phyloP scores from a whole-genome alignment of 2,888 invertebrate species.

The Glyphotaelius pellucidus region DNA sequence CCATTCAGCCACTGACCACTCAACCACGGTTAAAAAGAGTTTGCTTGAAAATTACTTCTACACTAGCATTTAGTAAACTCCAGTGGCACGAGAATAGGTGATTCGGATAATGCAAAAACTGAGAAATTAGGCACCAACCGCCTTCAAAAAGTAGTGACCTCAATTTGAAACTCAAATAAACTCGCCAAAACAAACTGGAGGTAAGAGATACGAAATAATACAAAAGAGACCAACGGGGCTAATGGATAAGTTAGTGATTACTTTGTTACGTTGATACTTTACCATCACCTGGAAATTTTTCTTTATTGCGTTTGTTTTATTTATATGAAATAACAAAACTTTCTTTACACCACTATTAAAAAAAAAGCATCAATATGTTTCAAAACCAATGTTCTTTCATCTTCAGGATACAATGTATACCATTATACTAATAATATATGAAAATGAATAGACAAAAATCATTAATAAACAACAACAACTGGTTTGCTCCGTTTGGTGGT shows the following conservation, averaged over 20 bases:
- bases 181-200: neutral
- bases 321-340: no score
- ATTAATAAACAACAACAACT: no score
- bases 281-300: neutral
- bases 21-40: neutral
- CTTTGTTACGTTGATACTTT: neutral
- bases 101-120: neutral
- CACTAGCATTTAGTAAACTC: neutral
- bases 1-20: no score
- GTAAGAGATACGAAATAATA: slow-evolving; percentile 28
- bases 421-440: no score
- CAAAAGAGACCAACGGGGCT: neutral
- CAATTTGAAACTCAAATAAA: slow-evolving; percentile 21
- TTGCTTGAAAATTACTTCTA: neutral
- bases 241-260: slow-evolving; percentile 6
- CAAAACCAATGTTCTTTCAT: no score
- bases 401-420: no score
- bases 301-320: neutral
- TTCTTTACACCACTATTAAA: no score
- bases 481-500: no score
- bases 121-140: no score
- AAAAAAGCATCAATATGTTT: no score
- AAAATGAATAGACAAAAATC: no score
- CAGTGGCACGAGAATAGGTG: neutral
- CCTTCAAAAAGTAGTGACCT: neutral